Conservation (phyloP, 2,113 vertebrate species). For the Datnioides undecimradiatus region DNA sequence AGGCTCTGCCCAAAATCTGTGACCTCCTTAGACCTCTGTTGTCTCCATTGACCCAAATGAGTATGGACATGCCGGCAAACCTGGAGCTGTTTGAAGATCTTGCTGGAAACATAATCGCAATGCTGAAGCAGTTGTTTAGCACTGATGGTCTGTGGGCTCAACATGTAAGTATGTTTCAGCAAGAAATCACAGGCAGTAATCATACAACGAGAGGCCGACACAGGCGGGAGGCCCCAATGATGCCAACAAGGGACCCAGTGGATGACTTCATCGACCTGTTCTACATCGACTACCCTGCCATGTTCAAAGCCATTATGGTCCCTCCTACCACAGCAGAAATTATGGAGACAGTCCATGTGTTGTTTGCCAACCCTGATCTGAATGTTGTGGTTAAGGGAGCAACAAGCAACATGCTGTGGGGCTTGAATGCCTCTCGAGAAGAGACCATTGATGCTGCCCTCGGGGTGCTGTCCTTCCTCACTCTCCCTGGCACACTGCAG, state of each 20-base stretch:
- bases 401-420: slow-evolving; percentile 52
- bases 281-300: slow-evolving; percentile 74
- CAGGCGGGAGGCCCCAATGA: slow-evolving; percentile 34
- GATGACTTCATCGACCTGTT: slow-evolving; percentile 81
- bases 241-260: slow-evolving; percentile 52
- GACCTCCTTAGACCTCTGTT: slow-evolving; percentile 56
- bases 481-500: slow-evolving; percentile 45
- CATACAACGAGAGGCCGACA: background rate
- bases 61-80: slow-evolving; percentile 13
- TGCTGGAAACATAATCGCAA: slow-evolving; percentile 54
- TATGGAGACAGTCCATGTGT: slow-evolving; percentile 73
- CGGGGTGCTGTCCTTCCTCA: slow-evolving; percentile 70
- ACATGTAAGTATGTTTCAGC: background rate
- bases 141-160: slow-evolving; percentile 39
- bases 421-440: slow-evolving; percentile 53
- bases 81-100: slow-evolving; percentile 61
- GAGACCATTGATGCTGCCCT: slow-evolving; percentile 71
- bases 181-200: background rate
- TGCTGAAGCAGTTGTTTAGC: slow-evolving; percentile 64
- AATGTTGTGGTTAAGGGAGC: slow-evolving; percentile 73
- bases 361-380: slow-evolving; percentile 80
- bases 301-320: slow-evolving; percentile 66
- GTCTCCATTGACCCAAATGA: slow-evolving; percentile 37
- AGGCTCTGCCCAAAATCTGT: slow-evolving; percentile 63
- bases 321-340: slow-evolving; percentile 69